These are phyloP conservation scores for Acrobeloides nanus DNA, from an alignment of 2,888 invertebrate genomes.

Conservation along the genomic window DNA sequence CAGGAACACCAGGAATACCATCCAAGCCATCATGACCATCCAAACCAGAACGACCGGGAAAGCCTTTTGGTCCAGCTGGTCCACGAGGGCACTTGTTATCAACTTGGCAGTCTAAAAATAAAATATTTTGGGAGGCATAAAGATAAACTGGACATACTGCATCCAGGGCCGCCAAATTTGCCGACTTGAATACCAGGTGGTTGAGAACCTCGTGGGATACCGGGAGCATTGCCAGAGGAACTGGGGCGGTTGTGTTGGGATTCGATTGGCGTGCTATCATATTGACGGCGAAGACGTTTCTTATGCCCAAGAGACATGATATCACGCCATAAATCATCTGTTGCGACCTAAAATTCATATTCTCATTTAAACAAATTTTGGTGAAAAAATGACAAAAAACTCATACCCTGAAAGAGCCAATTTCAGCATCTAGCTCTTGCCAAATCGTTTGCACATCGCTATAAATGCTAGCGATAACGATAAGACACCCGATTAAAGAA, in stretches of 20 bases:
- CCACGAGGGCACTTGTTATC: conserved; percentile 46
- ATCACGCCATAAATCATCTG: conserved; percentile 50
- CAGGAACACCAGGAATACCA: conserved; percentile 44
- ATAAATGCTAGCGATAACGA: conserved; percentile 45
- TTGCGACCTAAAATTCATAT: too few relatives aligned
- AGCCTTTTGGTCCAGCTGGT: conserved; percentile 16
- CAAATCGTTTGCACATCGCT: conserved; percentile 44
- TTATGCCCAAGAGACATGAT: conserved; percentile 38
- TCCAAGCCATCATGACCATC: conserved; percentile 38
- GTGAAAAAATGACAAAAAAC: too few relatives aligned
- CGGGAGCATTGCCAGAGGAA: conserved; percentile 14
- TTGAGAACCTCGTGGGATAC: conserved; percentile 15
- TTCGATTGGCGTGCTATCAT: conserved; percentile 23
- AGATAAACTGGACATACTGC: too few relatives aligned
- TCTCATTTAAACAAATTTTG: too few relatives aligned
- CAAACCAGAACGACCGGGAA: conserved; percentile 12
- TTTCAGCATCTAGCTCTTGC: conserved; percentile 46
- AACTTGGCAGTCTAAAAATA: conserved; percentile 24
- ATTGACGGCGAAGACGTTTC: conserved; percentile 26
- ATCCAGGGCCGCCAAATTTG: conserved; percentile 18
- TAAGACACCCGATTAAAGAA: conserved; percentile 42
- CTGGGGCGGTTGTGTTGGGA: conserved; percentile 29
- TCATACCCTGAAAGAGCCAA: conserved; percentile 42
- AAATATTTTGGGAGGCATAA: too few relatives aligned
- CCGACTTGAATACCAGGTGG: conserved; percentile 20